Conservation (phyloP, 2,113 vertebrate species). For the Mobula hypostoma region DNA sequence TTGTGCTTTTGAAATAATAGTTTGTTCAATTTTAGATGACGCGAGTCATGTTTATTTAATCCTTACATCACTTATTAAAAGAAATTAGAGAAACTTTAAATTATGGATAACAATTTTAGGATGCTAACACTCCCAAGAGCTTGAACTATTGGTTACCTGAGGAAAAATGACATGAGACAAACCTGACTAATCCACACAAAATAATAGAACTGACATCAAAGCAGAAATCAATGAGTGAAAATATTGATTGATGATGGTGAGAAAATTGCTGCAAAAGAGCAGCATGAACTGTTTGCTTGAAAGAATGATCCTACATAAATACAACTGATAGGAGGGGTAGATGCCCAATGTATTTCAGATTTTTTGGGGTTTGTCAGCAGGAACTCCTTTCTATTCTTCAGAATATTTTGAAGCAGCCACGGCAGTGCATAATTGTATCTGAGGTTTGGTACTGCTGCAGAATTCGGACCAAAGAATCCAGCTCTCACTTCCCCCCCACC, state of each 20-base stretch:
- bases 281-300: constrained; percentile 18
- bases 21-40: neutral
- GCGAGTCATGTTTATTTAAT: neutral
- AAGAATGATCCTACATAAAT: neutral
- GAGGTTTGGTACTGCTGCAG: neutral
- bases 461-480: neutral
- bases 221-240: neutral
- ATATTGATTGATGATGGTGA: constrained; percentile 30
- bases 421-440: too few relatives aligned
- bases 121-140: neutral
- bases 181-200: neutral
- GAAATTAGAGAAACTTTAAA: neutral
- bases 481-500: neutral
- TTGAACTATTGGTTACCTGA: neutral
- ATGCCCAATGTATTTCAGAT: neutral
- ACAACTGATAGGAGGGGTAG: neutral
- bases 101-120: neutral
- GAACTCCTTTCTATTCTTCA: neutral
- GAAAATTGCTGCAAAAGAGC: constrained; percentile 16
- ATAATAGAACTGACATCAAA: neutral
- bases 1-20: neutral
- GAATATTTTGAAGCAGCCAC: neutral
- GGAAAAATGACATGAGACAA: neutral
- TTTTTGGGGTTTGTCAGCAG: neutral
- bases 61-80: neutral